phyloP scores from a whole-genome alignment of 2,888 invertebrate species.

The Eumacrocentrus americanus region DNA sequence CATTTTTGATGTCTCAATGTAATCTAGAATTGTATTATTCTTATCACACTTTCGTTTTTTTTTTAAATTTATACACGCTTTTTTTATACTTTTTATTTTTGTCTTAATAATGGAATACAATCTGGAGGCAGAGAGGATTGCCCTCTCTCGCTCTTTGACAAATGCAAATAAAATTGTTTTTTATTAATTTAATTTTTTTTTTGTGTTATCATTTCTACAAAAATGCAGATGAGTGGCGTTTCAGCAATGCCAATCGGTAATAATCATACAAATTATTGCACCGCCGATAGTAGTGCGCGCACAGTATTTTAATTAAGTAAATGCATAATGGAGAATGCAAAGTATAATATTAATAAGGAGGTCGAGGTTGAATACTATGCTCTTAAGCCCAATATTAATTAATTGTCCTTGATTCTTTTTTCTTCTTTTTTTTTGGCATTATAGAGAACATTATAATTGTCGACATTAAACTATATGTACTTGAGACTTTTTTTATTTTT shows the following conservation, averaged over 20 bases:
- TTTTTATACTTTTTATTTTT: slow-evolving; percentile 21
- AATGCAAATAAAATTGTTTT: slow-evolving; percentile 8
- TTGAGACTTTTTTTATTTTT: slow-evolving; percentile 3
- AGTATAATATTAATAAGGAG: slow-evolving; percentile 17
- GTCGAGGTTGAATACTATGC: slow-evolving; percentile 29
- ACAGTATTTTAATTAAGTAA: slow-evolving; percentile 15
- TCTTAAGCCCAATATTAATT: slow-evolving; percentile 7
- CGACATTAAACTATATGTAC: slow-evolving; percentile 19
- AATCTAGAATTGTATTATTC: slow-evolving; percentile 35
- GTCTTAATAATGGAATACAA: slow-evolving; percentile 28
- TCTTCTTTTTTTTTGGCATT: slow-evolving; percentile 20
- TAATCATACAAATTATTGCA: slow-evolving; percentile 32
- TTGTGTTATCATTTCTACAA: slow-evolving; percentile 39
- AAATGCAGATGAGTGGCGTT: slow-evolving; percentile 46
- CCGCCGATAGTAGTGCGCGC: slow-evolving; percentile 28
- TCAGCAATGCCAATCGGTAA: slow-evolving; percentile 41
- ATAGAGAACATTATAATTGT: slow-evolving; percentile 23
- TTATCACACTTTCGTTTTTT: slow-evolving; percentile 35
- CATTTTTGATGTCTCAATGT: slow-evolving; percentile 45
- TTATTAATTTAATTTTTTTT: too few species aligned
- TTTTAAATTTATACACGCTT: slow-evolving; percentile 7
- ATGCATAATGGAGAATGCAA: too few species aligned
- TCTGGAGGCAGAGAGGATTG: slow-evolving; percentile 30
- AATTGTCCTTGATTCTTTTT: slow-evolving; percentile 11
- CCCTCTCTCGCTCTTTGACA: slow-evolving; percentile 6